Evolutionary conservation across 2,888 invertebrate genomes (phyloP), one percentile per base, ranked within the genome.

Genomic region (Ommatoiulus sabulosus): DNA sequence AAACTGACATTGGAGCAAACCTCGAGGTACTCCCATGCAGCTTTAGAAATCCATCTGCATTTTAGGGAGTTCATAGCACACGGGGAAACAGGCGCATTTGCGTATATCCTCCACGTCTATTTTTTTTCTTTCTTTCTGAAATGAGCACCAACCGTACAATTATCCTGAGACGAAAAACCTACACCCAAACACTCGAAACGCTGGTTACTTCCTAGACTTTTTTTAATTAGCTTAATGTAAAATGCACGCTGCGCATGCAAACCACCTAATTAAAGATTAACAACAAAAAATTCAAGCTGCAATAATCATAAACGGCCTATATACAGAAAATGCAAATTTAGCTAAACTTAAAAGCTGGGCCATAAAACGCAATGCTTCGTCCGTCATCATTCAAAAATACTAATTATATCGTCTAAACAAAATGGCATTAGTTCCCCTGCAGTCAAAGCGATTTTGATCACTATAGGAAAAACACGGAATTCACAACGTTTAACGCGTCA

Each of bases 171-270:
- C 72, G 24, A 72, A 52, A 72, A 72, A 72, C 72, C 72, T 72
- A 72, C 72, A 72, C 72, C 24, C 72, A 8, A 72, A 72, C 8
- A 24, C 72, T 24, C 1, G 6, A 24, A 24, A 72, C 8, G 72
- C n/a, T 10, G 72, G 72, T 72, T 24, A 72, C 24, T 24, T 72
- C 72, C 72, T 72, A 3, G 72, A 72, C n/a, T 72, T 24, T 72
- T 24, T 63, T 63, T 72, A 72, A 72, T 72, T 72, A 72, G n/a
- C 24, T 8, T 72, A 72, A 72, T 72, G 72, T n/a, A 24, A 72
- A 72, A 10, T 72, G n/a, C 72, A 24, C 24, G 72, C 72, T 72
- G 72, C 24, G 72, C 72, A 72, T 72, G 72, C 72, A 24, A 72
- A 72, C 72, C 72, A 72, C 24, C 72, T 24, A 72, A 72, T 72